Evolutionary conservation across 2,888 invertebrate genomes (phyloP).

Genomic region (Acanthosepion esculentum): DNA sequence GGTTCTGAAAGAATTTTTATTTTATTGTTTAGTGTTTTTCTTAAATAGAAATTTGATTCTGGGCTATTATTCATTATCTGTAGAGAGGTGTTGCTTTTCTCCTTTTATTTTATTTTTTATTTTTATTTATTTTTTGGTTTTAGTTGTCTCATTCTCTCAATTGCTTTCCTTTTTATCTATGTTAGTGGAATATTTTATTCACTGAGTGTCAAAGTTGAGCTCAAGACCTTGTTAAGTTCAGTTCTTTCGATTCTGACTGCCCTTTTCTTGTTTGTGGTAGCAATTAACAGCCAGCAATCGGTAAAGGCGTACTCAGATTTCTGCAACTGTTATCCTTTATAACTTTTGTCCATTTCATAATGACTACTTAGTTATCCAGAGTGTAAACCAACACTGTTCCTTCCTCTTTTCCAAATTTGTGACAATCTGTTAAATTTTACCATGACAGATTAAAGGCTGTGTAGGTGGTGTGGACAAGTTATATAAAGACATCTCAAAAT

Average conservation of each 20-base stretch:
- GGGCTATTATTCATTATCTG: background rate
- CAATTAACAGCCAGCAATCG: background rate
- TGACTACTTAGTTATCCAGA: background rate
- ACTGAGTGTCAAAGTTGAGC: background rate
- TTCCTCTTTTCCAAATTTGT: background rate
- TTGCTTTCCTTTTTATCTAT: background rate
- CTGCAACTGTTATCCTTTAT: conserved; percentile 33
- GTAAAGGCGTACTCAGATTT: background rate
- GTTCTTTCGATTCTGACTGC: background rate
- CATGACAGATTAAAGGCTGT: background rate
- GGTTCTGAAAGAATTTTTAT: background rate
- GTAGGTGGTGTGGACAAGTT: background rate
- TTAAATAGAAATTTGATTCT: background rate
- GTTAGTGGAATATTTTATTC: background rate
- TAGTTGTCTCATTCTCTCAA: background rate
- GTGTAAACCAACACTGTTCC: background rate
- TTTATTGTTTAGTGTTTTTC: background rate
- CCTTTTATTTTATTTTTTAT: too few species aligned
- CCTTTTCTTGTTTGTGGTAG: background rate
- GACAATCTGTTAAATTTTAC: background rate
- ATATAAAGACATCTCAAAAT: background rate
- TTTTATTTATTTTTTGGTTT: too few species aligned
- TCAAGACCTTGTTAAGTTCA: background rate
- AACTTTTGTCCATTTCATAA: background rate
- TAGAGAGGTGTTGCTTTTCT: background rate